phyloP scores from a whole-genome alignment of 92 coral and sea anemone genomes.

The Meandrina meandrites region DNA sequence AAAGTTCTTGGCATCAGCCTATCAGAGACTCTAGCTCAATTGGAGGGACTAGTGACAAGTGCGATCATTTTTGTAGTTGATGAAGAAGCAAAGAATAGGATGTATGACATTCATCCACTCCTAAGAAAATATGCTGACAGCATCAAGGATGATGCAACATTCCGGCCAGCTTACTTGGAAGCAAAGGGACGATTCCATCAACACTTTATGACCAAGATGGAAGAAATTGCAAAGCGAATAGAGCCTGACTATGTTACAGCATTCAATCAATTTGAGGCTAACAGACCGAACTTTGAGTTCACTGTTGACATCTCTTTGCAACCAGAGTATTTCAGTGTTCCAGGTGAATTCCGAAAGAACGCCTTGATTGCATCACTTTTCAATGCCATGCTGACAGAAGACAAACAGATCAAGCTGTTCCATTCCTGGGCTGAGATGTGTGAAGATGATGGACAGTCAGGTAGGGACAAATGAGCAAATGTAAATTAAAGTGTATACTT shows the following conservation, averaged over 20 bases:
- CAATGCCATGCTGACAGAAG: conserved; percentile 49
- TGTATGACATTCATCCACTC: conserved; percentile 70
- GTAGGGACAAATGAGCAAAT: conserved; percentile 16
- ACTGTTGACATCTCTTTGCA: conserved; percentile 58
- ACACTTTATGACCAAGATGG: conserved; percentile 54
- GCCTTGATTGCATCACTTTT: conserved; percentile 59
- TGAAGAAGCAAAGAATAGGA: conserved; percentile 39
- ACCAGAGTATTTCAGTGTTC: conserved; percentile 43
- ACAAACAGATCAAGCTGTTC: conserved; percentile 46
- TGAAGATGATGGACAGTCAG: conserved; percentile 21
- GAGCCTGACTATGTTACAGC: conserved; percentile 55
- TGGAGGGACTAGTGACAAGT: conserved; percentile 51
- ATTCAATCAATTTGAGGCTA: conserved; percentile 21
- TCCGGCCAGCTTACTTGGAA: conserved; percentile 20
- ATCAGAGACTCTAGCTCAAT: conserved; percentile 27
- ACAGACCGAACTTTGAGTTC: conserved; percentile 62
- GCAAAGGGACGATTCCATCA: conserved; percentile 59
- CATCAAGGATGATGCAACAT: conserved; percentile 21
- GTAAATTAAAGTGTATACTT: too few species aligned
- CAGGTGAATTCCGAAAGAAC: conserved; percentile 54
- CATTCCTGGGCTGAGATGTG: conserved; percentile 63
- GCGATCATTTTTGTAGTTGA: conserved; percentile 40
- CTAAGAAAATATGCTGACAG: conserved; percentile 56
- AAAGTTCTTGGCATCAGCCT: conserved; percentile 42
- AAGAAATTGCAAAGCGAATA: conserved; percentile 39